Base-by-base conservation (phyloP, 2,888 invertebrate species). In the Halictus ligatus region DNA sequence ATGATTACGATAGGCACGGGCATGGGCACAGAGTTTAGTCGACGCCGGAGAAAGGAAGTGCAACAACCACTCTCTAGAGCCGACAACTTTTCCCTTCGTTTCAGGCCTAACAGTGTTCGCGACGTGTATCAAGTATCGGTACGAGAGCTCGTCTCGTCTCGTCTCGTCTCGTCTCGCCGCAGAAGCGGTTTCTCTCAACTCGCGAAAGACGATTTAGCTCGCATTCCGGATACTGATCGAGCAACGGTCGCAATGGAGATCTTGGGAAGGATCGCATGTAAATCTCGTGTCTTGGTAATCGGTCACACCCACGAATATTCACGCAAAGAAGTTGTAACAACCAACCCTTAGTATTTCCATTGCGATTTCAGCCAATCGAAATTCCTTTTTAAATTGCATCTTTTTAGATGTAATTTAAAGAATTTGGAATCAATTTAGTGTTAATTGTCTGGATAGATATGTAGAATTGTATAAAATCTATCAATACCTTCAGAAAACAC, bases 61-160 rank as follows among this genome's bases (percentile, higher is more conserved):
- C 72, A 83, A 86, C 60, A 60, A 35, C 86, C 88, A 89, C 90
- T 92, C 90, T 91, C 91, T 89, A 86, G 25, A 67, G 84, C 83
- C 60, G 73, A 88, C 89, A 86, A 91, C 92, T 92, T 92, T 92
- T 92, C 90, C 92, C 91, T 91, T 92, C 92, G 89, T 92, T 92
- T 89, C 85, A 81, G 78, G 21, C 81, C 76, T 60, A 60, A 60
- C 60, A 80, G 75, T 83, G 82, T 87, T 86, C 84, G 90, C 40
- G 77, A 86, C 83, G 58, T 84, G 83, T 73, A 88, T 73, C 67
- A 29, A 13, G 25, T 60, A 25, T 60, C 60, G 25, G 60, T 60
- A 60, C 60, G 25, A 60, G 60, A 60, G 25, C 25, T 60, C 60
- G 60, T 60, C 58, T 29, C 29, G 29, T 29, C 29, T 58, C 58